These are phyloP conservation scores for Sweltsa coloradensis DNA, from an alignment of 1,140 invertebrate species.

Conservation along the genomic window DNA sequence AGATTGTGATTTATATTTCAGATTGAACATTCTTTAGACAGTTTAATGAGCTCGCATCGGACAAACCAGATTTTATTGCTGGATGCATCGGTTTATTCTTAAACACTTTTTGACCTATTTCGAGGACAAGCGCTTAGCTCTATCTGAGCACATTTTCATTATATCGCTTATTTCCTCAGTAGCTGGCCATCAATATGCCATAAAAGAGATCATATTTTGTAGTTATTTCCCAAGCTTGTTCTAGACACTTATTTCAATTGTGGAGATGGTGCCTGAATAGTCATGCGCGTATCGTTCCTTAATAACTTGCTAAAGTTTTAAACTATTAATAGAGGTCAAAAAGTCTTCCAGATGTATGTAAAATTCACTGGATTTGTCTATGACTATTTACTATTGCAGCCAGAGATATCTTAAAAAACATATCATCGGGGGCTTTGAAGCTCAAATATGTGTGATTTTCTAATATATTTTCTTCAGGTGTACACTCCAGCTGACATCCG, in stretches of 20 bases:
- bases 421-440: not conserved
- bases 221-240: no score
- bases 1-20: no score
- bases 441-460: not conserved
- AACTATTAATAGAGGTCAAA: not conserved
- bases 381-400: not conserved
- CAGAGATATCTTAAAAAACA: not conserved
- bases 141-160: not conserved
- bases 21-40: no score
- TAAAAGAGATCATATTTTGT: not conserved
- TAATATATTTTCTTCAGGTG: conserved; percentile 33
- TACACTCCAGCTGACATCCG: conserved; percentile 58
- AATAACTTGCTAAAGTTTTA: not conserved
- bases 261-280: no score
- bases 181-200: not conserved
- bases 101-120: no score
- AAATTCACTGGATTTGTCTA: not conserved
- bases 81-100: no score
- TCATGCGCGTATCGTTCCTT: no score
- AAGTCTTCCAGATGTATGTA: not conserved
- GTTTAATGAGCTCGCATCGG: no score
- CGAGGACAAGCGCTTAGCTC: not conserved
- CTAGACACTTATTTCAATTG: no score
- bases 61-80: no score
- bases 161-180: not conserved